These are phyloP conservation scores for Polyploca ridens DNA, from an alignment of 2,888 invertebrate species.

Conservation along the genomic window DNA sequence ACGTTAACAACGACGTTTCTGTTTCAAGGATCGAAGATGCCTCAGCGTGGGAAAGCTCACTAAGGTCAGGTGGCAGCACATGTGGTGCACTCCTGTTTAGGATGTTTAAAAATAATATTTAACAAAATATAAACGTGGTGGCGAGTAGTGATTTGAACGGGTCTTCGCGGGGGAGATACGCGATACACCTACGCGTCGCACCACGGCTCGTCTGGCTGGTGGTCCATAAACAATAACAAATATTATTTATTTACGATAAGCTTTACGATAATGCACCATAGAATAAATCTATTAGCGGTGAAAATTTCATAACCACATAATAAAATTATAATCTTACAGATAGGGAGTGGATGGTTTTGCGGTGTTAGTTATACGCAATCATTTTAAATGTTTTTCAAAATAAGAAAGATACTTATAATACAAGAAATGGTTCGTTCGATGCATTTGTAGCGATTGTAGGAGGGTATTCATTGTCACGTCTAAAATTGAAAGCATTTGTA, in stretches of 20 bases:
- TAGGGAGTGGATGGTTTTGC: constrained; percentile 36
- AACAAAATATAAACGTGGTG: constrained; percentile 71
- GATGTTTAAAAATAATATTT: constrained; percentile 80
- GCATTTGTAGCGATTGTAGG: constrained; percentile 19
- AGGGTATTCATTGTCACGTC: not conserved
- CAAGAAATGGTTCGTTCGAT: constrained; percentile 16
- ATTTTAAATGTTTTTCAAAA: not conserved
- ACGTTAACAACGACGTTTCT: constrained; percentile 65
- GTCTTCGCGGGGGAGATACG: constrained; percentile 74
- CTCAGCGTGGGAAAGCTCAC: constrained; percentile 79
- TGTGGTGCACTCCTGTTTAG: constrained; percentile 78
- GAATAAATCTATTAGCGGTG: constrained; percentile 44
- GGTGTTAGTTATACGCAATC: constrained; percentile 20
- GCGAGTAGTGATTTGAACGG: constrained; percentile 48
- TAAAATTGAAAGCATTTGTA: constrained; percentile 1
- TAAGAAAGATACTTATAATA: constrained; percentile 11
- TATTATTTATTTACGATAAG: constrained; percentile 64
- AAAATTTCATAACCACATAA: constrained; percentile 56
- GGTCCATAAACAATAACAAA: constrained; percentile 79
- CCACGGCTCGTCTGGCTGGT: constrained; percentile 49
- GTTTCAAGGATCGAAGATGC: constrained; percentile 61
- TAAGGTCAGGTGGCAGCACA: constrained; percentile 81
- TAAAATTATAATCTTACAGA: constrained; percentile 42
- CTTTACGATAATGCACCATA: constrained; percentile 52
- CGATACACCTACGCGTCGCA: constrained; percentile 27